Evolutionary conservation across 2,888 invertebrate genomes (phyloP).

Genomic region (Hymenopus coronatus): DNA sequence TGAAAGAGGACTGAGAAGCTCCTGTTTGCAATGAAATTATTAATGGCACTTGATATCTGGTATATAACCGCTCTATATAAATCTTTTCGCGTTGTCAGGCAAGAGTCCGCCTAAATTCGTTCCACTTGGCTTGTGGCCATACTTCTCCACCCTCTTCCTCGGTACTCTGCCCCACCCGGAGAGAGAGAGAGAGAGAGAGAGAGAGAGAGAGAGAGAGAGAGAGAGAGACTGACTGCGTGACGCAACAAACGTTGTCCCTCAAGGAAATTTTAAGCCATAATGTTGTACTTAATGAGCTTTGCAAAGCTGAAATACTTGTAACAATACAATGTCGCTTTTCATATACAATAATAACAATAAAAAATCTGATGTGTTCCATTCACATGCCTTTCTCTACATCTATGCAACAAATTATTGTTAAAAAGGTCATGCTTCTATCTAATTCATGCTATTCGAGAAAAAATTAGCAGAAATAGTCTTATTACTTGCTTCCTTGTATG

Average conservation of each 20-base stretch:
- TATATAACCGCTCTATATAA: background rate
- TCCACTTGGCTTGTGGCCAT: slow-evolving; percentile 31
- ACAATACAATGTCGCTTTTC: no score
- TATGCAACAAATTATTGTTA: no score
- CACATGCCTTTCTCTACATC: no score
- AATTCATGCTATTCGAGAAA: no score
- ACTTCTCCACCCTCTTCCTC: background rate
- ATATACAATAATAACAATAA: no score
- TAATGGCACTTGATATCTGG: background rate
- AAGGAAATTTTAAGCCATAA: background rate
- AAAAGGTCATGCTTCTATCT: no score
- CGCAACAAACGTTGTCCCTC: background rate
- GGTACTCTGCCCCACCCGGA: background rate
- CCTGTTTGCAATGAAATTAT: background rate
- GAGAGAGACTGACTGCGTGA: background rate
- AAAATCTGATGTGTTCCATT: no score
- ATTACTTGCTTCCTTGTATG: no score
- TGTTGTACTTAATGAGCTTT: background rate
- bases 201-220: background rate
- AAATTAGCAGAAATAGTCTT: no score
- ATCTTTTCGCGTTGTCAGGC: background rate
- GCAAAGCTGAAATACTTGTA: no score
- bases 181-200: background rate
- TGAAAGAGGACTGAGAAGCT: background rate
- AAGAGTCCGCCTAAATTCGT: slow-evolving; percentile 15